A percentile compares a stretch with the other conserved stretches of the same genome.
Conservation (phyloP, 2,888 invertebrate genomes). For the Sussaba pulchella region DNA sequence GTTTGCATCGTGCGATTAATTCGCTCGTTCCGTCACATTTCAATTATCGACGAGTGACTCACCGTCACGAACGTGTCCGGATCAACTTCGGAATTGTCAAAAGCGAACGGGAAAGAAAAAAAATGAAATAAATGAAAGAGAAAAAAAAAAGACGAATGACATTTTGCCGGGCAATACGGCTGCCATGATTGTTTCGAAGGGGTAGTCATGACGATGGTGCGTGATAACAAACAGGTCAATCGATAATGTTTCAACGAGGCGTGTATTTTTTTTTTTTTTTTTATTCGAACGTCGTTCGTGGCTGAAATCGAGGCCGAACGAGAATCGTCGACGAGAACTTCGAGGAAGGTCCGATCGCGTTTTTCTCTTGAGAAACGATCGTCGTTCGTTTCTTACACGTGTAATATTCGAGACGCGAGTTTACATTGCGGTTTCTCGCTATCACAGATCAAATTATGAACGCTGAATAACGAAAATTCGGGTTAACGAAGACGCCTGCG, state of each 20-base stretch:
- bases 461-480: conserved; percentile 3
- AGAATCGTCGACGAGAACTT: conserved; percentile 11
- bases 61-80: conserved; percentile 35
- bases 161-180: conserved; percentile 72
- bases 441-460: not conserved
- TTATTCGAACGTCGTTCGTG: conserved; percentile 27
- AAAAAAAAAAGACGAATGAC: conserved; percentile 62
- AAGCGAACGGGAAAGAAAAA: not conserved
- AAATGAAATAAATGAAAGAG: too few relatives aligned
- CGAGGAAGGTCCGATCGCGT: not conserved
- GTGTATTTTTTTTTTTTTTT: conserved; percentile 62
- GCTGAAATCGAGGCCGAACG: conserved; percentile 22
- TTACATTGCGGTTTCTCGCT: not conserved
- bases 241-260: conserved; percentile 47
- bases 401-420: conserved; percentile 24
- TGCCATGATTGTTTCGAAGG: conserved; percentile 79
- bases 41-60: conserved; percentile 40
- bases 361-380: conserved; percentile 2
- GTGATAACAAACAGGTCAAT: conserved; percentile 66
- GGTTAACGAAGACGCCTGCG: conserved; percentile 64
- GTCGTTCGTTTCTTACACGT: not conserved
- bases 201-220: conserved; percentile 77
- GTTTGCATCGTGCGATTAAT: conserved; percentile 80
- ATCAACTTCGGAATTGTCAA: conserved; percentile 51
- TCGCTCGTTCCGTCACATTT: conserved; percentile 50